Base-by-base conservation (phyloP, 2,888 invertebrate genomes). In the Ametastegia equiseti region DNA sequence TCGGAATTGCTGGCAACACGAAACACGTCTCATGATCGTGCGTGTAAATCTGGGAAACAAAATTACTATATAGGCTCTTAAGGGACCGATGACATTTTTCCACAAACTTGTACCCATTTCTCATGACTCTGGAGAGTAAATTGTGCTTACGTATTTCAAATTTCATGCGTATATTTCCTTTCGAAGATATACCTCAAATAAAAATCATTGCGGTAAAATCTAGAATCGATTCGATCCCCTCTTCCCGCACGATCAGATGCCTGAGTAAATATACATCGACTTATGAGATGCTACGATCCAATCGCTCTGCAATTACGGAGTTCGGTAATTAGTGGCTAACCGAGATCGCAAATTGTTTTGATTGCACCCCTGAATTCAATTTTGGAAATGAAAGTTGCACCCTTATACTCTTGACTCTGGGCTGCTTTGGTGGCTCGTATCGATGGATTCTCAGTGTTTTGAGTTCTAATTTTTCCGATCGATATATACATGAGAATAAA, bases 221-320 rank as follows among this genome's bases (percentile, higher is more conserved):
- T 60, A 30, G 15, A 30, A 60, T 15, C 30, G 60, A 27, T 60
- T 4, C 27, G 30, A 15, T 30, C 5, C 13, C 30, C 15, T 3
- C 15, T 60, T 0, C 13, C 27, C n/a, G n/a, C 3, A 15, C 30
- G 60, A 60, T 30, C 15, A 30, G 1, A 60, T 60, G 11, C 13
- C 13, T 3, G 30, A 30, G 11, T 39, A 39, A 67, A 39, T 67
- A 67, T 39, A n/a, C 39, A 23, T n/a, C 63, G 15, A 33, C 15
- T 63, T 54, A 54, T 63, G n/a, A 36, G 30, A 33, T 30, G 63
- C 33, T 63, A 6, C 63, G 63, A 33, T 63, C 63, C 63, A 63
- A 63, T 63, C 36, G 13, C 33, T 33, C 3, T 23, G 36, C 39
- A 67, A 67, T 67, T 67, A 67, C 39, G 39, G 11, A 19, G 67